phyloP scores from a whole-genome alignment of 1,140 invertebrate species.

The Stenopsyche tienmushanensis region DNA sequence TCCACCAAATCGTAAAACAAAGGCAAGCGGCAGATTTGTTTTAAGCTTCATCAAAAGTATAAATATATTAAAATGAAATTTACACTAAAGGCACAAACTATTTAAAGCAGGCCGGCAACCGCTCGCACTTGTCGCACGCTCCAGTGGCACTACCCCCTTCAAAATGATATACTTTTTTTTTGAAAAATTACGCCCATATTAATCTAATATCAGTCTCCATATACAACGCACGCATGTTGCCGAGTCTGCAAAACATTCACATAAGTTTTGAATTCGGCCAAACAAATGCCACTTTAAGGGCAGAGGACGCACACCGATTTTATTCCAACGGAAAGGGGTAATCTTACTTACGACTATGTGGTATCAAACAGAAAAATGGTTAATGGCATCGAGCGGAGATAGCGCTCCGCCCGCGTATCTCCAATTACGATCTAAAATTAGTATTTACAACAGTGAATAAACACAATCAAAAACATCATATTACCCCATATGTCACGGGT shows the following conservation, averaged over 20 bases:
- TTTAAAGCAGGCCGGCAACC: conserved; percentile 39
- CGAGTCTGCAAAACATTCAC: not conserved
- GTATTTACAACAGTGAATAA: conserved; percentile 40
- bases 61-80: conserved; percentile 38
- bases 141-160: conserved; percentile 26
- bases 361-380: conserved; percentile 41
- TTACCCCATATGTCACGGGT: not conserved
- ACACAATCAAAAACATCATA: conserved; percentile 32
- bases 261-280: not conserved
- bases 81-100: conserved; percentile 41
- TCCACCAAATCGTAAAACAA: conserved; percentile 42
- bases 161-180: conserved; percentile 12
- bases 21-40: conserved; percentile 40
- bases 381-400: conserved; percentile 37
- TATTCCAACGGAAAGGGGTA: conserved; percentile 6
- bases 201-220: conserved; percentile 10
- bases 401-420: conserved; percentile 9
- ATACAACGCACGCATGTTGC: not conserved
- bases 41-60: conserved; percentile 37
- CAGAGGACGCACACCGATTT: not conserved
- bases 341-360: conserved; percentile 37
- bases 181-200: too few species aligned
- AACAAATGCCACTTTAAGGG: too few species aligned
- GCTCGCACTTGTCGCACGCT: conserved; percentile 36
- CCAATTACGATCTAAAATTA: conserved; percentile 37